Evolutionary conservation across 2,888 invertebrate genomes (phyloP), one percentile per base, ranked within the genome.

Genomic region (Amaurobius ferox): DNA sequence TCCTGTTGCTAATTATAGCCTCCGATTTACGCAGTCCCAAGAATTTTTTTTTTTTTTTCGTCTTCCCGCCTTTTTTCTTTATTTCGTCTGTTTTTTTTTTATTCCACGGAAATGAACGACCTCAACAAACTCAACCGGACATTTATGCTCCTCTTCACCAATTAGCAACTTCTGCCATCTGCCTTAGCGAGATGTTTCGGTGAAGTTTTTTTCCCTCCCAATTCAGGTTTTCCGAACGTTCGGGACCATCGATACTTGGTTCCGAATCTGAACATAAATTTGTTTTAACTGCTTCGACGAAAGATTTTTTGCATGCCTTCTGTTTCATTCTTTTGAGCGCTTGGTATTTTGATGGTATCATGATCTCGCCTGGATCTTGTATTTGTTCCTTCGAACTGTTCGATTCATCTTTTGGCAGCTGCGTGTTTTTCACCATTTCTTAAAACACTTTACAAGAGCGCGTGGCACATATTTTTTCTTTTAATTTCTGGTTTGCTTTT

Each of bases 1-100:
- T 74, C 70, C 66, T 48, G 7, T 64, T 73, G 83, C 83, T 83
- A 83, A 83, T 83, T 83, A 83, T 83, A 83, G 76, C 83, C 62
- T 35, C 83, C 62, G 83, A 76, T 83, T 83, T 83, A 83, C 76
- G 83, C 83, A 83, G 71, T 71, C 32, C 32, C 29, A 30, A 26
- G 30, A 11, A n/a, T n/a, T 61, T 61, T 26, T 64, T 64, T 64
- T 29, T 64, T 64, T 64, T 64, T 29, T 29, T n/a, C 26, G 5
- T 29, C 29, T 5, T 28, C 29, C 26, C 26, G 7, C 19, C 29
- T 11, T 62, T n/a, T 62, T 62, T 74, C 29, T 62, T 16, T 62
- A 16, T 48, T 66, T 67, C 23, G n/a, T 19, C 13, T 28, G 13
- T 29, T 29, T 29, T n/a, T 30, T 30, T 64, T 64, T 64, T 11